Evolutionary conservation across 1,140 invertebrate genomes (phyloP), one percentile per base, ranked within the genome.

Genomic region (Araneus ventricosus): DNA sequence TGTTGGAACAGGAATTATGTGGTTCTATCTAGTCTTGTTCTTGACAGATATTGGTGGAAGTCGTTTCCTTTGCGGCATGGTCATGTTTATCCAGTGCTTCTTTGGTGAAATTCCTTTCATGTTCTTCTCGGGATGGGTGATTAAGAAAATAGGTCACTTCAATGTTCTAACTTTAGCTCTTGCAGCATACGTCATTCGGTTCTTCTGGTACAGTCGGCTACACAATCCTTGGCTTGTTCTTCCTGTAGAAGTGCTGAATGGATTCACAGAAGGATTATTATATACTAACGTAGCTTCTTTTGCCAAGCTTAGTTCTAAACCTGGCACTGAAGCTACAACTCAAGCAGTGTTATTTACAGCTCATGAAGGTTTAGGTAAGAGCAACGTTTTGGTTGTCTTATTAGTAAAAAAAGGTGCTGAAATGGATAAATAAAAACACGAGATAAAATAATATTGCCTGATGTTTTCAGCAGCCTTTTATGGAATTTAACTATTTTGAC

Each of bases 81-180:
- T 97, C 8, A 97, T 97, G 94, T 97, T 97, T 6, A 96, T 98
- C 82, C 97, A 98, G 95, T 98, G 97, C 94, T 97, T 99, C 94
- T 95, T 97, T 37, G 98, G 98, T n/a, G 98, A 99, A 95, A 95
- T 98, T 93, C 98, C 98, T 1, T 98, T 98, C 94, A 97, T 99
- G 95, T 98, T 98, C 95, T 95, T 98, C 20, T 98, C 98, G 92
- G 97, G 97, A 30, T 96, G 95, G 95, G 97, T 99, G 79, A 96
- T 99, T 1, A 97, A 97, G 94, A 97, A 97, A 95, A 95, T 99
- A 1, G 98, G 98, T 0, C 98, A 99, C 94, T 95, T 97, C 0
- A 96, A 97, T 94, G 97, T 97, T 90, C 98, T 99, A 97, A 97
- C 97, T 85, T 63, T 94, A 22, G 30, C 45, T 61, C 87, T 94